phyloP scores from a whole-genome alignment of 2,888 invertebrate species.

The Drosophila kuntzei region DNA sequence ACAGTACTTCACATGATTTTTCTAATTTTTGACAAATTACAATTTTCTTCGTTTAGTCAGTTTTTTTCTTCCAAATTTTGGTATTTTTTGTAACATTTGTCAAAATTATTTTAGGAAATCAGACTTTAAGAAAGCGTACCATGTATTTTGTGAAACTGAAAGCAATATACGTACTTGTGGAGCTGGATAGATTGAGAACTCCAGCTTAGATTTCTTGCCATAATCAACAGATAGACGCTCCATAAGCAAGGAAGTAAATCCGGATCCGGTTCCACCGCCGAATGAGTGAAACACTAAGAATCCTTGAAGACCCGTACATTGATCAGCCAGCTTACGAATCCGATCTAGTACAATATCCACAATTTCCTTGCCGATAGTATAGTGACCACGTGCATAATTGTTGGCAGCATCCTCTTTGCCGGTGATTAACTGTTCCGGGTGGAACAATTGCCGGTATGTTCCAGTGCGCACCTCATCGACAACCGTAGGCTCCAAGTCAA shows the following conservation, averaged over 20 bases:
- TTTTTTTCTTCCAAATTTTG: no score
- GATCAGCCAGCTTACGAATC: slow-evolving; percentile 92
- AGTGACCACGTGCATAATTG: slow-evolving; percentile 97
- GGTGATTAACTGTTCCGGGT: slow-evolving; percentile 96
- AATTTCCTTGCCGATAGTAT: slow-evolving; percentile 96
- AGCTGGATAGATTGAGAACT: slow-evolving; percentile 97
- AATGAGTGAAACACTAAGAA: slow-evolving; percentile 97
- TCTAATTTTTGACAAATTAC: no score
- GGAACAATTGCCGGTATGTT: slow-evolving; percentile 93
- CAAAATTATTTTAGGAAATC: no score
- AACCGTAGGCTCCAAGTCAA: slow-evolving; percentile 97
- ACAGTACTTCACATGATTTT: no score
- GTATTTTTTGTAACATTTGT: no score
- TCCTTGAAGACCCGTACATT: slow-evolving; percentile 94
- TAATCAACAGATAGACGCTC: slow-evolving; percentile 96
- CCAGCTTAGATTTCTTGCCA: slow-evolving; percentile 96
- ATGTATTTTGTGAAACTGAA: not conserved
- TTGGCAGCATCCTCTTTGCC: slow-evolving; percentile 97
- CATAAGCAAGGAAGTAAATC: slow-evolving; percentile 96
- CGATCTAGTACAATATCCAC: slow-evolving; percentile 93
- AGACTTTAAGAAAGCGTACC: not conserved
- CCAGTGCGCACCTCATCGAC: slow-evolving; percentile 95
- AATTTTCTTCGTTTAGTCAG: no score
- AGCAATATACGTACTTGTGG: slow-evolving; percentile 89
- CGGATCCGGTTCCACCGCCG: slow-evolving; percentile 94